Percentiles rank a stretch among this genome's conserved stretches.
Evolutionary conservation across 23 tunicate genomes (phyloP).

Genomic region (Ascidia mentula): DNA sequence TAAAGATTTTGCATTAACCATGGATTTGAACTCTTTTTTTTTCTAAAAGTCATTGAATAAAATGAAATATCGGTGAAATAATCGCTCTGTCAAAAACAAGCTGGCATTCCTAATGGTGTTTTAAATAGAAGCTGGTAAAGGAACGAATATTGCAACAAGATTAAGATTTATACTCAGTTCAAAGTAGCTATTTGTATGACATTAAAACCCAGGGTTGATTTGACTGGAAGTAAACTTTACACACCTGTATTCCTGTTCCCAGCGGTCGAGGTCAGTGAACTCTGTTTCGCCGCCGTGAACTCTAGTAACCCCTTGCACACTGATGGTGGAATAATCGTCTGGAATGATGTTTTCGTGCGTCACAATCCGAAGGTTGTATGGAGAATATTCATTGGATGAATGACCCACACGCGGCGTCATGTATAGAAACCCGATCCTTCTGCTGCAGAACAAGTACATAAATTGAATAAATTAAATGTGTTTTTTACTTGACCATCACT

Average conservation of each 20-base stretch:
- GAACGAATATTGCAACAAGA: too few species aligned
- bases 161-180: background rate
- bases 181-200: background rate
- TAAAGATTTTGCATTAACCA: too few species aligned
- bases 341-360: slow-evolving; percentile 62
- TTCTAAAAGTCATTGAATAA: too few species aligned
- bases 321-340: slow-evolving; percentile 73
- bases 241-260: slow-evolving; percentile 95
- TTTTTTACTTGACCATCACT: background rate
- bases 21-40: too few species aligned
- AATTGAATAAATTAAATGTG: background rate
- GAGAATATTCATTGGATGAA: slow-evolving; percentile 86
- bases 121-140: too few species aligned
- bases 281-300: slow-evolving; percentile 68
- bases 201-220: background rate
- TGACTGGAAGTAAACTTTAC: background rate
- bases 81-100: too few species aligned
- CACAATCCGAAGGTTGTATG: slow-evolving; percentile 77
- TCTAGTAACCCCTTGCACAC: slow-evolving; percentile 71
- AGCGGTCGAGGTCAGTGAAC: slow-evolving; percentile 85
- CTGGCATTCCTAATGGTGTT: too few species aligned
- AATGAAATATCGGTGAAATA: too few species aligned
- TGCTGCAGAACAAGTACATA: slow-evolving; percentile 31
- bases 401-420: slow-evolving; percentile 79
- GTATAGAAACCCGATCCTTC: slow-evolving; percentile 74